Base-by-base conservation (phyloP, 2,888 invertebrate species). In the Siphonodentalium dalli region DNA sequence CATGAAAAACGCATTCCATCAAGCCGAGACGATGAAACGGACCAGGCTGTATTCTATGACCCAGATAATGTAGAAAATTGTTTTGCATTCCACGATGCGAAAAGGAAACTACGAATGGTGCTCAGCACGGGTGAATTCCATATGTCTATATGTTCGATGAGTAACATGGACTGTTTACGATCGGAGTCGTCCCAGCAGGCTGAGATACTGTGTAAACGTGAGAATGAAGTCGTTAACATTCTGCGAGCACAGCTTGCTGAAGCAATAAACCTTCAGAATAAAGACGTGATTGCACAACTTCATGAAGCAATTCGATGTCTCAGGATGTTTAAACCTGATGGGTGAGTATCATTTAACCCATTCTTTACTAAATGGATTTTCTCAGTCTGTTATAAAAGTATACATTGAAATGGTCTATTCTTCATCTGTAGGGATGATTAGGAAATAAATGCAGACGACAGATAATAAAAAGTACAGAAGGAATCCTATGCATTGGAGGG, bases 71-170 rank as follows among this genome's bases (percentile, higher is more conserved):
- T 86, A 3, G 87, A 87, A 66, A 74, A 81, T n/a, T 87, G 87
- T 54, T 82, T 83, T 51, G 86, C 87, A 33, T 88, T 89, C 74
- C 77, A 84, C 35, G 89, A 90, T 77, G 88, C 89, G 72, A 95
- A 96, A 82, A 88, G 92, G 63, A 96, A 96, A 77, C 84, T 98
- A 56, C 87, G 97, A 21, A 86, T 92, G 68, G 96, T 97, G 47
- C 85, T 98, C 28, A 92, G 95, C 61, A 91, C 90, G 67, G 91
- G 92, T 0, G 93, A 94, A 61, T 72, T 78, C 50, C 31, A 41
- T 37, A 31, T 51, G 44, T 61, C 61, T 35, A 49, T 62, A 4
- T 62, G 64, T 48, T 66, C 68, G 52, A 65, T 64, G 1, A 44
- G 69, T 3, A 66, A 66, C 21, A 49, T 59, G 2, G 59, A 62